Conservation (phyloP, 2,888 invertebrate species). For the Agelastica alni region DNA sequence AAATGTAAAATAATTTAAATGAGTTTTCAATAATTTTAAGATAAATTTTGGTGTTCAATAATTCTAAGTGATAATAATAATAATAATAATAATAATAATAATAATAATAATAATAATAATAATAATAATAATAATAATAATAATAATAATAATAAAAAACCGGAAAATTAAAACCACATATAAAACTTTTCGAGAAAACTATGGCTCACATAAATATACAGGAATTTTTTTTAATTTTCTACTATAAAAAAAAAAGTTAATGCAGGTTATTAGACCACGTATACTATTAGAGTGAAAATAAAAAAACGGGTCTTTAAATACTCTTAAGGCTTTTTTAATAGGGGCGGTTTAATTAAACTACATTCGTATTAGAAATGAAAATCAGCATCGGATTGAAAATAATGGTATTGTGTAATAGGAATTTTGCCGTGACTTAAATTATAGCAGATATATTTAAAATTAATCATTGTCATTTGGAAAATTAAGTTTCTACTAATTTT, state of each 20-base stretch:
- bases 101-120: no score
- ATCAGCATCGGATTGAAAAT: conserved; percentile 4
- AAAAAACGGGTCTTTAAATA: background rate
- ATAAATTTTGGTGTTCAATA: no score
- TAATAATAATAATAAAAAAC: background rate
- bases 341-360: conserved; percentile 22
- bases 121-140: background rate
- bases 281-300: conserved; percentile 6
- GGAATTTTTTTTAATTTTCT: conserved; percentile 18
- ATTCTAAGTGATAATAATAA: no score
- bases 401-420: no score
- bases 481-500: no score
- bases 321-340: conserved; percentile 17
- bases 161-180: conserved; percentile 13
- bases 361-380: conserved; percentile 9
- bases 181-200: conserved; percentile 20
- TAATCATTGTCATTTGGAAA: no score
- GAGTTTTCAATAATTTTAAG: no score
- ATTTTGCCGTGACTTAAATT: no score
- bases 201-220: conserved; percentile 15
- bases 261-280: conserved; percentile 15
- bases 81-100: no score
- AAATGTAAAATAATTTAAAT: no score
- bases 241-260: conserved; percentile 10
- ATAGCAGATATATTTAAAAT: no score